Evolutionary conservation across 1,140 invertebrate genomes (phyloP), one percentile per base, ranked within the genome.

Genomic region (Mizuhopecten yessoensis): DNA sequence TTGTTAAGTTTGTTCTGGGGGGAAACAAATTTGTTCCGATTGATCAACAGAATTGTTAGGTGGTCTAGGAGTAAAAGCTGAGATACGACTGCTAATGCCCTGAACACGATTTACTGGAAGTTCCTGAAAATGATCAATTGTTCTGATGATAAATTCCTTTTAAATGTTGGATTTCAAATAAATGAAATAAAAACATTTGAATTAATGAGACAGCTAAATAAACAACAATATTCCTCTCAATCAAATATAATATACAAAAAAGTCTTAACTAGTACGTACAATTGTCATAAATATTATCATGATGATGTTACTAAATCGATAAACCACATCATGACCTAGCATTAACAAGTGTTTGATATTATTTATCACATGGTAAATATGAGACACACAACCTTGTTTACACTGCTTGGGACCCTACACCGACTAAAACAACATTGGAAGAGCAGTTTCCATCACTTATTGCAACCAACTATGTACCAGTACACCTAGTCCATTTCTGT

Each of bases 211-310:
- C 57, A 75, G 57, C 9, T 75, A 75, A 75, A 75, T 75, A 75
- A 75, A 75, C 57, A 75, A 75, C 57, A 29, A 75, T 75, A 75
- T n/a, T 75, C 57, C 57, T 75, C n/a, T n/a, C n/a, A 75, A 75
- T 75, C 57, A 75, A 75, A 75, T 75, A 75, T 75, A 75, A 75
- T 75, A 75, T 75, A 75, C 57, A 75, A 75, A 75, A 75, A 75
- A 75, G n/a, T 1, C 29, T 29, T n/a, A 29, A 75, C 45, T 49
- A 49, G n/a, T n/a, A 39, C 36, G n/a, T 75, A 75, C 57, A 75
- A 75, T 29, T 75, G 57, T 75, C n/a, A 75, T 75, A n/a, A 75
- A 75, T n/a, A 29, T n/a, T 75, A 23, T 75, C 57, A 75, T 29
- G 23, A 75, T 75, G 57, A 29, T 75, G 1, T 75, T 29, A 75